These are phyloP conservation scores for Seriola rivoliana DNA, from an alignment of 2,113 vertebrate genomes.

Conservation along the genomic window DNA sequence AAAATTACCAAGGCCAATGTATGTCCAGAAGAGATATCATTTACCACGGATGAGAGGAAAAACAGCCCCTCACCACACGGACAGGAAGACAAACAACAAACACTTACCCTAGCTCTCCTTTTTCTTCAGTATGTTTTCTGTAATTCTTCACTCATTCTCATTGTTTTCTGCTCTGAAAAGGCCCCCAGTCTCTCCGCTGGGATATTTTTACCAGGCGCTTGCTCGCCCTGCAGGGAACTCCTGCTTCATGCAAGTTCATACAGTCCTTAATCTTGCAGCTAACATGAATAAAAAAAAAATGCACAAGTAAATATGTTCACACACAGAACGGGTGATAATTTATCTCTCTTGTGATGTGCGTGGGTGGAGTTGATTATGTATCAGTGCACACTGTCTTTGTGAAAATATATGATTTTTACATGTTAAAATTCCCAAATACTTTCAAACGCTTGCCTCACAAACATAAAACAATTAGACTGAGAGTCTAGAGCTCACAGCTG, in stretches of 20 bases:
- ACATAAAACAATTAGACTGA: too few relatives aligned
- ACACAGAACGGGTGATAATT: neutral
- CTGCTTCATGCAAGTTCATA: neutral
- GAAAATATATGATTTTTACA: too few relatives aligned
- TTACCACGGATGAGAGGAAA: conserved; percentile 53
- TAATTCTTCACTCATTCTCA: neutral
- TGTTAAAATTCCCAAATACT: too few relatives aligned
- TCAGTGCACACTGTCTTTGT: too few relatives aligned
- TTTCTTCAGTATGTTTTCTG: conserved; percentile 9
- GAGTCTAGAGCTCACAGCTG: too few relatives aligned
- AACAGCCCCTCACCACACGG: neutral
- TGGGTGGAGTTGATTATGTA: neutral
- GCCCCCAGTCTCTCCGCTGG: neutral
- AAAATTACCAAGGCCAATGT: conserved; percentile 13
- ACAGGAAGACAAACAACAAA: conserved; percentile 37
- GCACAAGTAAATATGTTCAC: neutral
- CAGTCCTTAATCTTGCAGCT: conserved; percentile 2
- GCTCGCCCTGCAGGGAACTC: conserved; percentile 32
- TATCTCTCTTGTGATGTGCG: neutral
- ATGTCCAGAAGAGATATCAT: conserved; percentile 49
- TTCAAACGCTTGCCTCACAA: too few relatives aligned
- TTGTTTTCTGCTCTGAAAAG: conserved; percentile 18
- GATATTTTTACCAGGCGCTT: conserved; percentile 45
- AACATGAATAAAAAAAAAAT: neutral
- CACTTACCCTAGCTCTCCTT: neutral